Evolutionary conservation across 1,140 invertebrate genomes (phyloP).

Genomic region (Dolichoris vasculosae): DNA sequence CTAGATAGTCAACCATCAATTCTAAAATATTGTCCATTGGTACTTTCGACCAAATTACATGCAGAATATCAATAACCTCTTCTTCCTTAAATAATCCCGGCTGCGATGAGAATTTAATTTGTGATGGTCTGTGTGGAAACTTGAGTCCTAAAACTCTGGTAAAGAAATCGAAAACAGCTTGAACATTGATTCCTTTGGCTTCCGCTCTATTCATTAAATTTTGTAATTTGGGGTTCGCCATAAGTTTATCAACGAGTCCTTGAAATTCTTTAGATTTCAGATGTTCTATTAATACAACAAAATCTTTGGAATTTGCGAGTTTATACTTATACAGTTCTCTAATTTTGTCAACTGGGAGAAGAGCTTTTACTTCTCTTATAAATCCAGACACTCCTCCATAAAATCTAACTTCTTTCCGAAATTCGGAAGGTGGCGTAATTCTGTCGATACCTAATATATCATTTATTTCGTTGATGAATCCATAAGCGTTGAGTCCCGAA

Average conservation of each 20-base stretch:
- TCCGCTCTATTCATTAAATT: constrained; percentile 42
- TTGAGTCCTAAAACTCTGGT: constrained; percentile 53
- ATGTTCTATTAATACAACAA: constrained; percentile 50
- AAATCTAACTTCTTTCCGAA: constrained; percentile 1
- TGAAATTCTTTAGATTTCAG: constrained; percentile 54
- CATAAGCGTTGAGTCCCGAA: constrained; percentile 53
- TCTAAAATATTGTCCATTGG: constrained; percentile 18
- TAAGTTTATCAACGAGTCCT: constrained; percentile 46
- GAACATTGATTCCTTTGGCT: constrained; percentile 46
- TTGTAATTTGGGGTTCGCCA: constrained; percentile 49
- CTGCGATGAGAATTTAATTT: too few relatives aligned
- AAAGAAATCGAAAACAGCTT: constrained; percentile 33
- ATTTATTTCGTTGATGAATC: constrained; percentile 55
- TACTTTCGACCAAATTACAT: constrained; percentile 25
- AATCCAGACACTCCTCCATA: constrained; percentile 56
- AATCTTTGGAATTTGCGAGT: constrained; percentile 52
- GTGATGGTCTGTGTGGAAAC: constrained; percentile 15
- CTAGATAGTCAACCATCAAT: constrained; percentile 18
- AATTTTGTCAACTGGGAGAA: constrained; percentile 59
- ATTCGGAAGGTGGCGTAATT: constrained; percentile 3
- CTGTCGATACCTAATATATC: constrained; percentile 54
- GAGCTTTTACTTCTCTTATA: constrained; percentile 54
- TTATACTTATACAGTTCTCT: constrained; percentile 59
- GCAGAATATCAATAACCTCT: constrained; percentile 35
- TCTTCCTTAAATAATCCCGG: constrained; percentile 8